Base-by-base conservation (phyloP, 1,140 invertebrate genomes). In the Brachionus calyciflorus region DNA sequence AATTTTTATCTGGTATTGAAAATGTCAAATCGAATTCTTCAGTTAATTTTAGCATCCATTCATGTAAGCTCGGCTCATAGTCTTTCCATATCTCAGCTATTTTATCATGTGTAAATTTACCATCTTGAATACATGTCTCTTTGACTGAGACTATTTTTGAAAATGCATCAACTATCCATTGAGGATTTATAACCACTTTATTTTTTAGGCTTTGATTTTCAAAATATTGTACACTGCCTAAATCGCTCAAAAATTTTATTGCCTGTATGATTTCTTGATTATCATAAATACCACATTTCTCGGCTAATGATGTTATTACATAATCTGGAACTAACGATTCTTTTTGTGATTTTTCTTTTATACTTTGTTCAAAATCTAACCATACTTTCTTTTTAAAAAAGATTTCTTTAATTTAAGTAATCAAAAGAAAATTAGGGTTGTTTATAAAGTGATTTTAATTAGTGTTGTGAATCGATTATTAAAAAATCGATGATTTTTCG, bases 151-250 rank as follows among this genome's bases (percentile, higher is more conserved):
- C 82, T 33, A 85, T 78, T 78, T 82, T 83, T 3, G 84, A 80
- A 82, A 85, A 84, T 24, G 82, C 83, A 78, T 85, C 81, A 3
- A 84, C 82, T 75, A 85, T 83, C 84, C 84, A 85, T 40, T 85
- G 84, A 9, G 84, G 83, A 14, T 82, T 79, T 12, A 85, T 83
- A n/a, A 85, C 82, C 4, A 85, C 80, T 28, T 81, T 77, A 26
- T 80, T 77, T 40, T 80, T 78, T 41, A 85, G 78, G 37, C 82
- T 81, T 14, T 81, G 79, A 24, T 81, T 83, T 77, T 82, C 80
- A 78, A 85, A 85, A 78, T 83, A 83, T 80, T 84, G 83, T 2
- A 85, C 77, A 12, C 82, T 82, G 9, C 84, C 84, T 6, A 85
- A 78, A 55, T 84, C 82, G 79, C 83, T 82, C 9, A 85, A 79